phyloP scores from a whole-genome alignment of 2,113 vertebrate species.

The Marmota flaviventris region DNA sequence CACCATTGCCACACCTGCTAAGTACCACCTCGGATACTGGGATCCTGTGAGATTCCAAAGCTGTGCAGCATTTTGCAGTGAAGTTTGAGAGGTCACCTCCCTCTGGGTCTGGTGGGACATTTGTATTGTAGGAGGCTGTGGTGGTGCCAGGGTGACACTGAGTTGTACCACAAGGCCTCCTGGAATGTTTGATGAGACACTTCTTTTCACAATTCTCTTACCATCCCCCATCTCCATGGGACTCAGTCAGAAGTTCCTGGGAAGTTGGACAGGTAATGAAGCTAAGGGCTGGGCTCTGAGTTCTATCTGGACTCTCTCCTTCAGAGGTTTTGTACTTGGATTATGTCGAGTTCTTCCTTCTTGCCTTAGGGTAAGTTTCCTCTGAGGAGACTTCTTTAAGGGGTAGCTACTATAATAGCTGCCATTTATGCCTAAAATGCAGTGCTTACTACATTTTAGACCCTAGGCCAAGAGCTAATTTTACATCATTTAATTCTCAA shows the following conservation, averaged over 20 bases:
- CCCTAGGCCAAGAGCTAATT: conserved; percentile 25
- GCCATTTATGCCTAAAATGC: neutral
- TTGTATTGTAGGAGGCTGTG: neutral
- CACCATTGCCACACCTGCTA: neutral
- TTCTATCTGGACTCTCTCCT: neutral
- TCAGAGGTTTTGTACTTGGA: neutral
- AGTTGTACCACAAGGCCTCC: neutral
- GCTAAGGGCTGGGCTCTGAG: neutral
- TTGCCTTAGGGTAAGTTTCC: neutral
- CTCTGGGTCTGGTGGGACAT: neutral
- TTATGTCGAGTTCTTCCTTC: conserved; percentile 17
- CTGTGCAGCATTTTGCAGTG: neutral
- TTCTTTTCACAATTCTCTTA: conserved; percentile 11
- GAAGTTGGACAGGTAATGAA: neutral
- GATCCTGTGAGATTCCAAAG: conserved; percentile 18
- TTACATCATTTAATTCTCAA: conserved; percentile 15
- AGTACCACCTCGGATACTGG: neutral
- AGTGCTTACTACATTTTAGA: neutral
- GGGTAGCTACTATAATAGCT: neutral
- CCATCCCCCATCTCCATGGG: neutral
- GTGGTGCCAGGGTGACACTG: neutral
- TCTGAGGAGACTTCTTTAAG: neutral
- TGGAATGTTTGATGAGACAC: neutral
- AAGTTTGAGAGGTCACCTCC: neutral
- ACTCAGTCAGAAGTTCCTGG: neutral